Evolutionary conservation across 2,113 vertebrate genomes (phyloP), one percentile per base, ranked within the genome.

Genomic region (Fukomys damarensis): DNA sequence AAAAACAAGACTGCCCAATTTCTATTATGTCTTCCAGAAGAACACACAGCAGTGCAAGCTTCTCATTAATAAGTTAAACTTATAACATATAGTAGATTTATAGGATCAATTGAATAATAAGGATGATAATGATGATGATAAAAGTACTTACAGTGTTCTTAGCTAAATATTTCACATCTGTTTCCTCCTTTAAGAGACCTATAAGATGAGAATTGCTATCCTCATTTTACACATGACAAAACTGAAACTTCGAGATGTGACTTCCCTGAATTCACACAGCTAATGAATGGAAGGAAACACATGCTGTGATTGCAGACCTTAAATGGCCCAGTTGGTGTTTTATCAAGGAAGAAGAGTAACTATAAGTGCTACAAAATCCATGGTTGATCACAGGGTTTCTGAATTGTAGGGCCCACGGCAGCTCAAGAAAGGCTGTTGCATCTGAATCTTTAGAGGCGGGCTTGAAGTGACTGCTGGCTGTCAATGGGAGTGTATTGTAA

Each of bases 61-160:
- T 76, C 32, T 94, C 59, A 79, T 82, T 61, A 83, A 7, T 59
- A 83, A 93, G 7, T 81, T 95, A 14, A 56, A n/a, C 52, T 92
- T 76, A 13, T 94, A 85, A 77, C 59, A 77, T 68, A 49, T 7
- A 46, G 22, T 56, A 38, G 22, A 70, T 63, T 76, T 88, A 66
- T 49, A 93, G 28, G 30, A 49, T 80, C 68, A 30, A 54, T 97
- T 92, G 58, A 58, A 46, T 93, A 80, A 61, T 65, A 56, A 87
- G 43, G 17, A 63, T 66, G 10, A 38, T 32, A 58, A 83, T 28
- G 52, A 58, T 54, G 81, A 80, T 70, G 49, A 58, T 76, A 89
- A 79, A 86, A 8, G 24, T 65, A 46, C 4, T 81, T 65, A 86
- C 2, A 82, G 70, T 70, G 13, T 66, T 65, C 76, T 52, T 81